Base-by-base conservation (phyloP, 2,888 invertebrate genomes). In the Coenonympha glycerion region DNA sequence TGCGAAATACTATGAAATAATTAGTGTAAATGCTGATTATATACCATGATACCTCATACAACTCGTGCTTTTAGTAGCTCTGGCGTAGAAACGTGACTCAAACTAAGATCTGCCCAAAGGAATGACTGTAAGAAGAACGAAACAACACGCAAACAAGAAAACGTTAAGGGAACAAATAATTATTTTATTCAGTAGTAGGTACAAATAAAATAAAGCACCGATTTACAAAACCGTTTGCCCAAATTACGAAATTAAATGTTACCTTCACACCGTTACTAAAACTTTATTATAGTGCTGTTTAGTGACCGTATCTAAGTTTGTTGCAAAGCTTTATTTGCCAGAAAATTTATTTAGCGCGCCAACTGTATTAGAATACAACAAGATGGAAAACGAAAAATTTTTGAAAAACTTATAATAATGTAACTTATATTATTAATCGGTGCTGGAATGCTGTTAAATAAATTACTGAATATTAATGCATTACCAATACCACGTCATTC, bases 131-230 rank as follows among this genome's bases (percentile, higher is more conserved):
- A 39, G 39, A 24, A 39, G 24, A 39, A 39, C 22, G 6, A 15
- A 39, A 39, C 15, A 22, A 21, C 6, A 24, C 39, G 39, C 39
- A 24, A 22, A 24, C 31, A 39, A 39, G 13, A 39, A 36, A 36
- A 36, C 11, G 36, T 39, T 13, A 39, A 9, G 16, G 21, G 8
- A 24, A 39, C 13, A 22, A 22, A n/a, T n/a, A n/a, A 15, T 22
- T 39, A n/a, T n/a, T n/a, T n/a, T n/a, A n/a, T n/a, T n/a, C n/a
- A n/a, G n/a, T 39, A 39, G 21, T 39, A 9, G 15, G 4, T 39
- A 22, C 8, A 24, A 15, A 31, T 6, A 31, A 31, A 16, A 31
- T 31, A 15, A 31, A 6, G 8, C 3, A 8, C 15, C 13, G 1
- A 26, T 26, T n/a, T n/a, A n/a, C n/a, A n/a, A n/a, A n/a, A n/a